phyloP scores from a whole-genome alignment of 2,797 vertebrate species.

The Sitta carolinensis region DNA sequence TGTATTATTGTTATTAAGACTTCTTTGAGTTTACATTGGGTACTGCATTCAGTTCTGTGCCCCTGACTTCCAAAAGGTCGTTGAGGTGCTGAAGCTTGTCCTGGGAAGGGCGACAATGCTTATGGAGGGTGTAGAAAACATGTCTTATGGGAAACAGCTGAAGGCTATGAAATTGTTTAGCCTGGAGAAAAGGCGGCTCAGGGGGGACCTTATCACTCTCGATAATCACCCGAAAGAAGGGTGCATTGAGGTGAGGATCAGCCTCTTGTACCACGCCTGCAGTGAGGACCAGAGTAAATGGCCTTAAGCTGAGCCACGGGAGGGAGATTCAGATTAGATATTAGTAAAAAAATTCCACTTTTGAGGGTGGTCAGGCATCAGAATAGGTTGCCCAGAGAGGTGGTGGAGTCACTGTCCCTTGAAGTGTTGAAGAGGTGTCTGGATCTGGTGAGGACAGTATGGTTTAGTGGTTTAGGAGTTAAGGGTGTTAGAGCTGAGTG shows the following conservation, averaged over 20 bases:
- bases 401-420: neutral
- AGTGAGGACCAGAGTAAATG: neutral
- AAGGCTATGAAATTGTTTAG: neutral
- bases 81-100: neutral
- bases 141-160: rapidly evolving
- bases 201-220: neutral
- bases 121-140: neutral
- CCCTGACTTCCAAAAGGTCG: neutral
- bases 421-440: neutral
- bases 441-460: too few species aligned
- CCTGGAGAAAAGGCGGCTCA: neutral
- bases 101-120: neutral
- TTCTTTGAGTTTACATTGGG: neutral
- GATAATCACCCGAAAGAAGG: neutral
- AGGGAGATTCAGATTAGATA: neutral
- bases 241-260: rapidly evolving
- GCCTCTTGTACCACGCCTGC: neutral
- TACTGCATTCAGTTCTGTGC: neutral
- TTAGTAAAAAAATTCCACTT: neutral
- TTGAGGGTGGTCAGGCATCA: neutral
- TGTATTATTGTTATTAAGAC: neutral
- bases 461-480: neutral
- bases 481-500: neutral
- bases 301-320: neutral
- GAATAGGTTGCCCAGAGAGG: neutral